Evolutionary conservation across 2,113 vertebrate genomes (phyloP).

Genomic region (Axis porcinus): DNA sequence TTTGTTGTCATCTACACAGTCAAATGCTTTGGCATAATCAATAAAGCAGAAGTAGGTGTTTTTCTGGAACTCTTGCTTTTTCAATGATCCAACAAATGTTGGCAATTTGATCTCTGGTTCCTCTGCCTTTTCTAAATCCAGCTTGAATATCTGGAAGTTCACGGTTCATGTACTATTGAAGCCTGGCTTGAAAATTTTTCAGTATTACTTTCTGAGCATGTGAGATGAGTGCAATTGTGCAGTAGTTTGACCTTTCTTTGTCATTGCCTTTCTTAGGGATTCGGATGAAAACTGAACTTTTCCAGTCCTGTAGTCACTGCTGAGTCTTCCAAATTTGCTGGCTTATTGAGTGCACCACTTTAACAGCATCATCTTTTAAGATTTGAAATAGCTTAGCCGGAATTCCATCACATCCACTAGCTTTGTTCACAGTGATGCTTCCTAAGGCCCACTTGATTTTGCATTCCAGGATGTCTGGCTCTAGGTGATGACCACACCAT

Average conservation of each 20-base stretch:
- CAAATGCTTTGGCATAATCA: not conserved
- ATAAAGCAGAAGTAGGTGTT: not conserved
- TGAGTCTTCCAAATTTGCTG: not conserved
- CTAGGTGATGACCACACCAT: rapidly evolving
- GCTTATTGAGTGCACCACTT: not conserved
- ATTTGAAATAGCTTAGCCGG: not conserved
- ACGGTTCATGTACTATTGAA: not conserved
- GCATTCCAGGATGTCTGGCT: not conserved
- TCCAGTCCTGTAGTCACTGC: not conserved
- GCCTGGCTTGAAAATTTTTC: not conserved
- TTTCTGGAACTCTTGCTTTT: not conserved
- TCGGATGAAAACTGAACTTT: not conserved
- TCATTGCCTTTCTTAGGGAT: not conserved
- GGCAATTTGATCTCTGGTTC: not conserved
- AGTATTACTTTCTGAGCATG: rapidly evolving
- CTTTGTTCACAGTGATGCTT: not conserved
- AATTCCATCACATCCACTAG: not conserved
- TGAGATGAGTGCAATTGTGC: not conserved
- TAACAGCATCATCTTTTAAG: not conserved
- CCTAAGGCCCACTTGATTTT: not conserved
- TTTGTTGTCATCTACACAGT: not conserved
- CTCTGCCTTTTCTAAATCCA: not conserved
- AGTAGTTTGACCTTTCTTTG: not conserved
- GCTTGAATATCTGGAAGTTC: not conserved
- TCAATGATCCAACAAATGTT: not conserved